These are phyloP conservation scores for Trypoxylus dichotomus DNA, from an alignment of 1,140 invertebrate species.

Conservation along the genomic window DNA sequence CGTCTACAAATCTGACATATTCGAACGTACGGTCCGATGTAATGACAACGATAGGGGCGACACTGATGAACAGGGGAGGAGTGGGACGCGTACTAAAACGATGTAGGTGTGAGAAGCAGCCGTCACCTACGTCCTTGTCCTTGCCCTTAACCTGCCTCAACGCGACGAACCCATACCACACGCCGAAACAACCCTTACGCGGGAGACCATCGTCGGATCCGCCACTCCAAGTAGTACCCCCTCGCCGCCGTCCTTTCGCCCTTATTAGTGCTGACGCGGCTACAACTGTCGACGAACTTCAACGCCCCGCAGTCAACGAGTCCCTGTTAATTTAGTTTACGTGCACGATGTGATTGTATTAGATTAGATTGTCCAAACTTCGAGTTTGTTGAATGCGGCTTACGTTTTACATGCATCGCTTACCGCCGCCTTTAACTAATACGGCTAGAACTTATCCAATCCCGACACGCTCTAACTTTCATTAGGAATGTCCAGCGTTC, in stretches of 20 bases:
- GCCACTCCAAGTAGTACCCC: background rate
- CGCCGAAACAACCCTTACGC: background rate
- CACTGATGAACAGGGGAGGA: background rate
- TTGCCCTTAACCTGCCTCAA: slow-evolving; percentile 24
- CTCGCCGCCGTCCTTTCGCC: background rate
- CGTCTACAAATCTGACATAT: background rate
- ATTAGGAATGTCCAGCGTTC: too few species aligned
- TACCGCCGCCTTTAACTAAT: too few species aligned
- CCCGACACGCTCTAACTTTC: too few species aligned
- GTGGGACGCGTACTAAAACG: background rate
- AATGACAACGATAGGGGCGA: background rate
- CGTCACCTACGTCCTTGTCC: slow-evolving; percentile 11
- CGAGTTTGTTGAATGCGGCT: too few species aligned
- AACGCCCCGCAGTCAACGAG: background rate
- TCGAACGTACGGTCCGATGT: background rate
- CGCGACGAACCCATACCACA: slow-evolving; percentile 11
- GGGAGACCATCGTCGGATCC: background rate
- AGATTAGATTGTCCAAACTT: too few species aligned
- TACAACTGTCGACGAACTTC: background rate
- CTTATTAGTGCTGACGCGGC: too few species aligned
- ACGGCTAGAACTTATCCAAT: too few species aligned
- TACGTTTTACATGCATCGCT: too few species aligned
- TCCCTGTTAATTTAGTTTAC: slow-evolving; percentile 11
- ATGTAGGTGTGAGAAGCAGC: background rate
- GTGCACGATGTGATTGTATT: too few species aligned